Conservation (phyloP, 2,888 invertebrate species). For the Alloscopus bannaensis region DNA sequence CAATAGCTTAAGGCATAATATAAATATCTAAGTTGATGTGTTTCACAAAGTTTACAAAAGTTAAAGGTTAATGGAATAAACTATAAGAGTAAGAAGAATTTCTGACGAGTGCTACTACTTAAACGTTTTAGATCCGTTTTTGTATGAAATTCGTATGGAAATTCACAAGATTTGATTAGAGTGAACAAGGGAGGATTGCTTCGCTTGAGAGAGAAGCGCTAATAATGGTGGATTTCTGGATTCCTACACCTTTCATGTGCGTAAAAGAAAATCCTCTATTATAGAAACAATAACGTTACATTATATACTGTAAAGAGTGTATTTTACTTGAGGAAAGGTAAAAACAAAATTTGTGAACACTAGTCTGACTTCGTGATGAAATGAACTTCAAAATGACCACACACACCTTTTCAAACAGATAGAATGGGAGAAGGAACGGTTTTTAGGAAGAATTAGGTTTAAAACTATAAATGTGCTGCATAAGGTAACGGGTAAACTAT, state of each 20-base stretch:
- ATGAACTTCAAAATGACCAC: slow-evolving; percentile 23
- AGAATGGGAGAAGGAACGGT: too few relatives aligned
- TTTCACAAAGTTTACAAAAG: neutral
- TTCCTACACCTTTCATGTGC: neutral
- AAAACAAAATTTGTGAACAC: slow-evolving; percentile 43
- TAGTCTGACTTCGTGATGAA: slow-evolving; percentile 59
- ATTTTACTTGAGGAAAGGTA: slow-evolving; percentile 41
- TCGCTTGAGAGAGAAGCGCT: neutral
- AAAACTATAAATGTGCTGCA: too few relatives aligned
- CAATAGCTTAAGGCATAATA: neutral
- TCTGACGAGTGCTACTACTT: slow-evolving; percentile 3
- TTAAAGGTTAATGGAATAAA: neutral
- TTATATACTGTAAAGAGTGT: too few relatives aligned
- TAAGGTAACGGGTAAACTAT: too few relatives aligned
- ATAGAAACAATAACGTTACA: too few relatives aligned
- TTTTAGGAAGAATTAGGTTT: too few relatives aligned
- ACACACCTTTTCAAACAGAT: neutral
- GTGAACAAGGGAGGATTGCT: neutral
- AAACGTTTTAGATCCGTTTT: slow-evolving; percentile 13
- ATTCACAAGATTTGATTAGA: neutral
- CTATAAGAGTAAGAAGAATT: neutral
- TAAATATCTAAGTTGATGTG: neutral
- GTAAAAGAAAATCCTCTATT: neutral
- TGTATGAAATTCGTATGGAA: slow-evolving; percentile 13
- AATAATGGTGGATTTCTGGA: neutral